A percentile compares a stretch with the other conserved stretches of the same genome.
Evolutionary conservation across 2,888 invertebrate genomes (phyloP).

Genomic region (Cheilosia vernalis): DNA sequence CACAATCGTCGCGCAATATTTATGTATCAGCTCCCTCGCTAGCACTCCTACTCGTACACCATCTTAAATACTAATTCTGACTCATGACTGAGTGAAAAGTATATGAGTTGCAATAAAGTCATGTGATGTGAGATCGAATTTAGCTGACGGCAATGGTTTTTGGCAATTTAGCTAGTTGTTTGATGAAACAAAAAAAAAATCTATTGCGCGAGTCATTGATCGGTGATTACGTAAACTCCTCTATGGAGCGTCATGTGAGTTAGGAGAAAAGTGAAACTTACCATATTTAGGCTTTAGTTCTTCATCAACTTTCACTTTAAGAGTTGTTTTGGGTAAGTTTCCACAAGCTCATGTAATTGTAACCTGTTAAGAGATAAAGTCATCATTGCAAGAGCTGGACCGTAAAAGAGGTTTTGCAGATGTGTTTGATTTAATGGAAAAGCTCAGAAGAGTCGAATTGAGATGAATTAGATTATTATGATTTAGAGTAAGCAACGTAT

Average conservation of each 20-base stretch:
- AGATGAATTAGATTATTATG: too few relatives aligned
- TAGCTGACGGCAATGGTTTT: slow-evolving; percentile 15
- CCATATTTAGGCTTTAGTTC: neutral
- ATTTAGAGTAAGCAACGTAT: too few relatives aligned
- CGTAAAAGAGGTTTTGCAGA: neutral
- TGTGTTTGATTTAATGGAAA: neutral
- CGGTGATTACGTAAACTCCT: slow-evolving; percentile 8
- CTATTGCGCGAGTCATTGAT: neutral
- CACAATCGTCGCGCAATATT: slow-evolving; percentile 1
- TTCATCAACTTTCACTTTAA: slow-evolving; percentile 4
- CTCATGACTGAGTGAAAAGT: neutral
- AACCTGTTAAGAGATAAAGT: neutral
- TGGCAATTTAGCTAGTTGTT: slow-evolving; percentile 14
- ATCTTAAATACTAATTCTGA: slow-evolving; percentile 4
- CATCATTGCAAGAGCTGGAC: neutral
- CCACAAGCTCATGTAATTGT: neutral
- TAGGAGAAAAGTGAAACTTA: slow-evolving; percentile 14
- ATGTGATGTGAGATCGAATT: neutral
- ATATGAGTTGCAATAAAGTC: neutral
- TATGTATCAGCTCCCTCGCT: neutral
- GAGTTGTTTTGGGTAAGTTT: slow-evolving; percentile 5
- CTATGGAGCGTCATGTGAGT: neutral
- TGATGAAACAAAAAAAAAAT: neutral
- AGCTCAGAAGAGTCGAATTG: too few relatives aligned
- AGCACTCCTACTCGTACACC: neutral